Percentiles rank a stretch among this genome's conserved stretches.
phyloP scores from a whole-genome alignment of 2,113 vertebrate genomes.

The Saimiri boliviensis region DNA sequence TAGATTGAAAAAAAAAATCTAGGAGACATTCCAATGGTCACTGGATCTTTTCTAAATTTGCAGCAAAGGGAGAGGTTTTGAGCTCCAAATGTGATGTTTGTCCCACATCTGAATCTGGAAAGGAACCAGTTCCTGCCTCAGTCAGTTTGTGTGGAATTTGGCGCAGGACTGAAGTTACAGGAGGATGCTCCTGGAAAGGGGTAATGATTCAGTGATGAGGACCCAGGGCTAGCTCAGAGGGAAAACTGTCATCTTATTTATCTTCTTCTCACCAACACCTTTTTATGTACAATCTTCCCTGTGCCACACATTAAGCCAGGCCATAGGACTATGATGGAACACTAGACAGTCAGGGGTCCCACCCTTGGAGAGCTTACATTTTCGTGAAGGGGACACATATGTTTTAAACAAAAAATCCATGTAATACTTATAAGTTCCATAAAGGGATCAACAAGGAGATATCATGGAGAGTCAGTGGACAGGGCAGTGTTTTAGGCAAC shows the following conservation, averaged over 20 bases:
- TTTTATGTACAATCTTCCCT: background rate
- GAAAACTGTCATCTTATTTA: background rate
- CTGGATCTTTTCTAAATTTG: background rate
- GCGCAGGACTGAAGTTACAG: background rate
- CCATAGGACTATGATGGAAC: background rate
- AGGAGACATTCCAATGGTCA: background rate
- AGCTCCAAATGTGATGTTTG: background rate
- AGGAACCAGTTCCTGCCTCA: background rate
- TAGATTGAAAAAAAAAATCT: background rate
- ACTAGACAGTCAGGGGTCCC: background rate
- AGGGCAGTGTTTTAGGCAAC: background rate
- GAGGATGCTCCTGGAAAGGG: background rate
- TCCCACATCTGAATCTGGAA: background rate
- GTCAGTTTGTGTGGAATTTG: accelerated
- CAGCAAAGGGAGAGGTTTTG: background rate
- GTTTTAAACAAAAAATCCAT: background rate
- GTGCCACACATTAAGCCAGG: background rate
- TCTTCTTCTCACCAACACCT: background rate
- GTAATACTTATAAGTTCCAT: background rate
- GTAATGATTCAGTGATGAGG: background rate
- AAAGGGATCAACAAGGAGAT: background rate
- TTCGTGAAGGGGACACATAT: background rate
- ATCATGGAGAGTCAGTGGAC: background rate
- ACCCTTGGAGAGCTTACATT: background rate
- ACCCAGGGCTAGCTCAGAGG: background rate